Percentiles rank a stretch among this genome's conserved stretches.
Conservation (phyloP, 2,888 invertebrate species). For the Cabera pusaria region DNA sequence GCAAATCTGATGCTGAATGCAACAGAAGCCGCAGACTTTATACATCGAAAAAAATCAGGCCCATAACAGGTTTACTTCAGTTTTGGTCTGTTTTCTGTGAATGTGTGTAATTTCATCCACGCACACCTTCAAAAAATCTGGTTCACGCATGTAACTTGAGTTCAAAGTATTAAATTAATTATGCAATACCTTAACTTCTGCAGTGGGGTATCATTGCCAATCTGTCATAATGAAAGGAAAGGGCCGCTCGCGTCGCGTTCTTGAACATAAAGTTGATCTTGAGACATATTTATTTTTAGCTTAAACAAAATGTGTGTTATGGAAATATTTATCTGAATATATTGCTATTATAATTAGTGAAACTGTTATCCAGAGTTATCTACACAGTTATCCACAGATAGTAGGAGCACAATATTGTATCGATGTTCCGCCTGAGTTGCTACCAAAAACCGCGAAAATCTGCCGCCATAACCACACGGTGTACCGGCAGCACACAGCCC, state of each 20-base stretch:
- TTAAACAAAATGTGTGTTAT: no score
- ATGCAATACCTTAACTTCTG: conserved; percentile 60
- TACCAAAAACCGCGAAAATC: no score
- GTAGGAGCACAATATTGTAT: no score
- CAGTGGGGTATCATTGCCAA: conserved; percentile 30
- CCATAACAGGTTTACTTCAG: conserved; percentile 48
- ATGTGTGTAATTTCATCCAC: conserved; percentile 39
- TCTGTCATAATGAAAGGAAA: conserved; percentile 34
- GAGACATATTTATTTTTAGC: conserved; percentile 17
- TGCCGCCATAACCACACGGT: no score
- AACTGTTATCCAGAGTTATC: no score
- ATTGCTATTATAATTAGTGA: no score
- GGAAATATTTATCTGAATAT: no score
- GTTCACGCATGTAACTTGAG: conserved; percentile 39
- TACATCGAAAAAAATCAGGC: conserved; percentile 45
- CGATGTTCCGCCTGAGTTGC: no score
- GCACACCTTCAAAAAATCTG: conserved; percentile 41
- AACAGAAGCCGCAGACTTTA: conserved; percentile 48
- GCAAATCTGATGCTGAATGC: conserved; percentile 42
- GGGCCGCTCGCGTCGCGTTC: conserved; percentile 18
- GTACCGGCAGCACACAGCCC: no score
- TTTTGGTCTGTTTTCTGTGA: conserved; percentile 34
- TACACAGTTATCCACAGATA: no score
- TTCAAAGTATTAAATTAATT: conserved; percentile 52
- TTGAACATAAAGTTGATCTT: conserved; percentile 20